Base-by-base conservation (phyloP, 2,888 invertebrate species). In the Pterobdella sp. region DNA sequence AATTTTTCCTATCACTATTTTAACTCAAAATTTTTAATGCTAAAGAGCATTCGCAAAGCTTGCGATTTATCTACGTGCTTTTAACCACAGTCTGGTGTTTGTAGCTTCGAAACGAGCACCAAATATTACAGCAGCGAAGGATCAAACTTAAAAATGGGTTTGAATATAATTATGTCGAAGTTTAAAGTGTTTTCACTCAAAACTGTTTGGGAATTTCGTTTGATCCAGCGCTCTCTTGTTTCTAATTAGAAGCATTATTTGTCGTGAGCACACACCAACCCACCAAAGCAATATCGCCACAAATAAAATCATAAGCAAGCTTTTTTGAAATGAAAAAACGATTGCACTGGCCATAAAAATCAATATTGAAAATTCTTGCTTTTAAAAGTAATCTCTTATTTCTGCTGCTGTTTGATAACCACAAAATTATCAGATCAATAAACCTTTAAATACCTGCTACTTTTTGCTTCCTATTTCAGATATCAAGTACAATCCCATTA, bases 241-340 rank as follows among this genome's bases (percentile, higher is more conserved):
- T 56, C n/a, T 56, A 56, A 56, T 56, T 56, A 56, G 60, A 56
- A 22, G 4, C 26, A 56, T 56, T 56, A 56, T 56, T 56, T 56
- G 60, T 26, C 14, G 26, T 56, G n/a, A 22, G 60, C 60, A 56
- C 60, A 56, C 60, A 56, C 3, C 60, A 56, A n/a, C 3, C n/a
- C 26, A 26, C 60, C 3, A 26, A 26, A 26, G 60, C 60, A 56
- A 56, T 22, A 56, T 56, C 3, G 14, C 60, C n/a, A 22, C 22
- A 42, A 42, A 42, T 14, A 42, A 14, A 56, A 56, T 56, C 7
- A 56, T 56, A 56, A 56, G 60, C 60, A 56, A n/a, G n/a, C 49
- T 22, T 42, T 14, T 22, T 14, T 14, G 49, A 42, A 22, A 42
- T 42, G 49, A 42, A 42, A 42, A 42, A 42, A n/a, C 4, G 42